Evolutionary conservation across 2,888 invertebrate genomes (phyloP), one percentile per base, ranked within the genome.

Genomic region (Philereme transversata): DNA sequence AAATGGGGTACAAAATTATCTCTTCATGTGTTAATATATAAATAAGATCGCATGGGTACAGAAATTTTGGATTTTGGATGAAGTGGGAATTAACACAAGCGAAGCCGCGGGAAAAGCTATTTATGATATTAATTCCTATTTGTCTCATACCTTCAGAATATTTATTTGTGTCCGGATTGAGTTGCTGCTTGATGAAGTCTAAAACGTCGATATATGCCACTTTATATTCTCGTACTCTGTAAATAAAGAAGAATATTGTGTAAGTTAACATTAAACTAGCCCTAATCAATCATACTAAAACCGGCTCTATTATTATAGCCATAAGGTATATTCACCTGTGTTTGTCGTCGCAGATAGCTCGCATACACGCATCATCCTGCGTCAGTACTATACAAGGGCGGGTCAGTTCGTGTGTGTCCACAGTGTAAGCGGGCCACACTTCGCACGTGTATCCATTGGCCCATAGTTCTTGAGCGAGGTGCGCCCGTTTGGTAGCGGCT

Each of bases 101-200:
- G 38, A 5, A 38, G 38, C 8, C 38, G 8, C 8, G 38, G 5
- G 8, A 38, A 38, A 38, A 38, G 38, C 5, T 38, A 5, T 8
- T 38, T 38, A 38, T 8, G 8, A 38, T 38, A 38, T 38, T 5
- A 43, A 43, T 22, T 22, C 22, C 3, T 22, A 22, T 11, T 22
- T 8, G 46, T 22, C 22, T 46, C 9, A 5, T 73, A 87, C 87
- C 75, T 72, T 87, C 87, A 35, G 79, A 56, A 51, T 62, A 77
- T 48, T 75, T 72, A 3, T 71, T 7, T 0, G 70, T 68, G 7
- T 90, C 94, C n/a, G 86, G 83, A 74, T 93, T 94, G 4, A 94
- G 80, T 62, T 94, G 93, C 69, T 94, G 94, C 70, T 95, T 95
- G 55, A 97, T 93, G 69, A 95, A 95, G 44, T 97, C 97, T 0